Evolutionary conservation across 2,113 vertebrate species (phyloP).

Genomic region (Coturnix japonica): DNA sequence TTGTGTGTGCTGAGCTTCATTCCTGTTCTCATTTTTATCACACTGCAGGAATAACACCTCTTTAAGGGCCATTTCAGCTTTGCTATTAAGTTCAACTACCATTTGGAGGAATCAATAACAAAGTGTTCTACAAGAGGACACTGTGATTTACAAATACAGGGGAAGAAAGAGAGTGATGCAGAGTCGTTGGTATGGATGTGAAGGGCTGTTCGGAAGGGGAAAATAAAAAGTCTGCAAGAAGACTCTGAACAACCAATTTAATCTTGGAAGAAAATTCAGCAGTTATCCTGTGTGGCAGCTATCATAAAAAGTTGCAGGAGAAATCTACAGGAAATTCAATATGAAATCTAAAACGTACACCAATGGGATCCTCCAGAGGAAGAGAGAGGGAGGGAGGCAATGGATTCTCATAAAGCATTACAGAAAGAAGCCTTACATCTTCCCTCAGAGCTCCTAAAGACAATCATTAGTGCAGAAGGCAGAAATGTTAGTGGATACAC

Average conservation of each 20-base stretch:
- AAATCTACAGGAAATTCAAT: conserved; percentile 65
- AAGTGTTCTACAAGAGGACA: conserved; percentile 64
- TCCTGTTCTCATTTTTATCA: conserved; percentile 2
- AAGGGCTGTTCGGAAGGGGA: conserved; percentile 32
- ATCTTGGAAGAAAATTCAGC: conserved; percentile 67
- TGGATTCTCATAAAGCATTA: conserved; percentile 14
- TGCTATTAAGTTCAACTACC: conserved; percentile 59
- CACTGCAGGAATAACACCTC: conserved; percentile 34
- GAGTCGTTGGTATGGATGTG: conserved; percentile 61
- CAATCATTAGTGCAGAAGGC: conserved; percentile 36
- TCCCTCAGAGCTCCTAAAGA: conserved; percentile 43
- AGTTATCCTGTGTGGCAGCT: conserved; percentile 61
- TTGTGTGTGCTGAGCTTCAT: not conserved
- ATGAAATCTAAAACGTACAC: conserved; percentile 41
- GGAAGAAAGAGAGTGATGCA: conserved; percentile 48
- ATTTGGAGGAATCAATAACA: conserved; percentile 75
- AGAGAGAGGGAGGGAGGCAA: not conserved
- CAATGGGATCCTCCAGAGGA: conserved; percentile 32
- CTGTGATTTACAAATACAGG: conserved; percentile 70
- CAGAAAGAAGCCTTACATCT: conserved; percentile 7
- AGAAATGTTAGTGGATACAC: not conserved
- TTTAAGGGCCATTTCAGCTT: conserved; percentile 57
- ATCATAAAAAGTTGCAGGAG: conserved; percentile 62
- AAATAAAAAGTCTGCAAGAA: conserved; percentile 47
- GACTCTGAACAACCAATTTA: conserved; percentile 60